Evolutionary conservation across 2,113 vertebrate genomes (phyloP), one percentile per base, ranked within the genome.

Genomic region (Phylloscopus whistleri): DNA sequence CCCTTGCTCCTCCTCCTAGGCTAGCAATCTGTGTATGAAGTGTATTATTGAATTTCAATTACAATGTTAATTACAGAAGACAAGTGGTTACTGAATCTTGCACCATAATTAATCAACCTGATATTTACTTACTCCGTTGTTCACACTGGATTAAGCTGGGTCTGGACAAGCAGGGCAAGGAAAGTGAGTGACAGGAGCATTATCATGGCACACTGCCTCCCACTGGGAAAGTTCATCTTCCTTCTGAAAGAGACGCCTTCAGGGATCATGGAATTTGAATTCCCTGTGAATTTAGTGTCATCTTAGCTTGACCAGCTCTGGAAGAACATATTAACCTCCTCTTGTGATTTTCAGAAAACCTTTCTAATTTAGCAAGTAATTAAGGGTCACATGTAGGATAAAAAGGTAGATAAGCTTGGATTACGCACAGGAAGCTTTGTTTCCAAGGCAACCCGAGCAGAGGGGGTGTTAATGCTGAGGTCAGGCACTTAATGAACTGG

Each of bases 341-440:
- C 98, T 98, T 97, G 98, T 98, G 98, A 98, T 98, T 98, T 98
- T 98, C 97, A 98, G 97, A 98, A 97, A 98, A 98, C 98, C 97
- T 96, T 98, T 98, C 98, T 98, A 98, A 98, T 98, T 98, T 98
- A 98, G 98, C 97, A 98, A 98, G 98, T 98, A 98, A 98, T 98
- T 98, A 98, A 98, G 98, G 98, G 98, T 98, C 98, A 98, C 98
- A 98, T 98, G 98, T 96, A 96, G 98, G 98, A 98, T 98, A 98
- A 98, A 98, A 98, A 98, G 97, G 95, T 96, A 84, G 98, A 98
- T 98, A 98, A 98, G 98, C 98, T 98, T 97, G 98, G 98, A 98
- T 98, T 98, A 98, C 95, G 97, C 97, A 97, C 98, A 98, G 98
- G 98, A 98, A 98, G 98, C 98, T 98, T 98, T 98, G 98, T 98